These are phyloP conservation scores for Rhipidura dahli DNA, from an alignment of 2,113 vertebrate species.

Conservation along the genomic window DNA sequence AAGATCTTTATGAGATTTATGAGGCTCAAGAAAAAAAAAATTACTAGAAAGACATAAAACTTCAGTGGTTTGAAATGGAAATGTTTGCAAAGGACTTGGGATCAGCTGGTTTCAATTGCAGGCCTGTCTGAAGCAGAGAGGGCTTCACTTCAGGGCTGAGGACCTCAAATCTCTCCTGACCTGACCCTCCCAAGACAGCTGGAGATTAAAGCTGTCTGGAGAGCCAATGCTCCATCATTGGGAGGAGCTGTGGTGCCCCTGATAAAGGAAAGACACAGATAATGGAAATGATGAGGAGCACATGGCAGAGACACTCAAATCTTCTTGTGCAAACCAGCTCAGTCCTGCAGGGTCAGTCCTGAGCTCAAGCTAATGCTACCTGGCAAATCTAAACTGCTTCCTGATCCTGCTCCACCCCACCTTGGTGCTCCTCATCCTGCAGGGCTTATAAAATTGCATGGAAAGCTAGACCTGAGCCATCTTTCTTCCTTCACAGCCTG, in stretches of 20 bases:
- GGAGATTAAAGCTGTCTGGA: slow-evolving; percentile 10
- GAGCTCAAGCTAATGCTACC: neutral
- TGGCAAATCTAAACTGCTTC: neutral
- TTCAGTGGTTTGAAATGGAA: slow-evolving; percentile 68
- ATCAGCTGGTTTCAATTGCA: slow-evolving; percentile 72
- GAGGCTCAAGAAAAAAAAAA: slow-evolving; percentile 56
- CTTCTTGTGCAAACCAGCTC: neutral
- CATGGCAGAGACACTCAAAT: neutral
- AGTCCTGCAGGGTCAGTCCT: neutral
- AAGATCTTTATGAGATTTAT: slow-evolving; percentile 68
- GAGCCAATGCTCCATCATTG: neutral
- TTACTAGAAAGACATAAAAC: slow-evolving; percentile 69
- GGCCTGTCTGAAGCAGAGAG: slow-evolving; percentile 35
- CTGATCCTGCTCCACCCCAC: neutral
- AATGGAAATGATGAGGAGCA: neutral
- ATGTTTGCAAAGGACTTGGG: slow-evolving; percentile 56
- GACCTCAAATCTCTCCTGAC: neutral
- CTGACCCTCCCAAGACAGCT: slow-evolving; percentile 2
- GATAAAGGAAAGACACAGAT: neutral
- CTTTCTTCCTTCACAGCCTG: neutral
- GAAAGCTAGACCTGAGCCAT: neutral
- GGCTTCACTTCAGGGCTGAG: slow-evolving; percentile 12
- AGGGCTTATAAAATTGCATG: neutral
- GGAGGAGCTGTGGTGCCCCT: slow-evolving; percentile 9
- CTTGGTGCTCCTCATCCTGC: neutral